Percentiles rank a stretch among this genome's conserved stretches.
Evolutionary conservation across 1,140 invertebrate species (phyloP).

Genomic region (Bombyx mandarina): DNA sequence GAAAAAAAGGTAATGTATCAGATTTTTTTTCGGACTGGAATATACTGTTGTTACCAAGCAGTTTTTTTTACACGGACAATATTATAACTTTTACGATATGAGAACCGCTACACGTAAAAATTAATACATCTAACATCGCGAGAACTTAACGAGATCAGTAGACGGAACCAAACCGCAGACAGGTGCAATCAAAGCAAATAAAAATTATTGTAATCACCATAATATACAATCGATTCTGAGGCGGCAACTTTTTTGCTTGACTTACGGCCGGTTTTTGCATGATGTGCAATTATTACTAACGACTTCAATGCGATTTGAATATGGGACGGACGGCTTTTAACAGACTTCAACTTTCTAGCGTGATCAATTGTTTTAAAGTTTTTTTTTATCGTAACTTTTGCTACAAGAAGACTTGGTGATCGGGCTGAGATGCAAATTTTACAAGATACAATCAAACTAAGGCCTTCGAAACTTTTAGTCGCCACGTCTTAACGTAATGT

Average conservation of each 20-base stretch:
- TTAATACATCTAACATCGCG: too few species aligned
- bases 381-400: too few species aligned
- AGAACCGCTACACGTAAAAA: too few species aligned
- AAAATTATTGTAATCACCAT: constrained; percentile 52
- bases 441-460: too few species aligned
- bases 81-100: too few species aligned
- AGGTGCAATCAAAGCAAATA: constrained; percentile 48
- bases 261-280: constrained; percentile 36
- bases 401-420: too few species aligned
- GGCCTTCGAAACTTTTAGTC: constrained; percentile 14
- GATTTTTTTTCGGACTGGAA: too few species aligned
- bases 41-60: too few species aligned
- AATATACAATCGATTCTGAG: constrained; percentile 27
- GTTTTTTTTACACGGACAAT: too few species aligned
- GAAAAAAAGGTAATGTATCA: too few species aligned
- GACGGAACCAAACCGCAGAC: constrained; percentile 28
- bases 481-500: constrained; percentile 8
- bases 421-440: too few species aligned
- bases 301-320: constrained; percentile 41
- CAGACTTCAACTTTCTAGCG: constrained; percentile 50
- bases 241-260: constrained; percentile 28
- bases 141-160: constrained; percentile 21
- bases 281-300: constrained; percentile 52
- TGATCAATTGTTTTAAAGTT: not conserved
- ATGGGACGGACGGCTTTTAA: constrained; percentile 31